Base-by-base conservation (phyloP, 92 coral and sea anemone genomes). In the Phenganax stokvisi region DNA sequence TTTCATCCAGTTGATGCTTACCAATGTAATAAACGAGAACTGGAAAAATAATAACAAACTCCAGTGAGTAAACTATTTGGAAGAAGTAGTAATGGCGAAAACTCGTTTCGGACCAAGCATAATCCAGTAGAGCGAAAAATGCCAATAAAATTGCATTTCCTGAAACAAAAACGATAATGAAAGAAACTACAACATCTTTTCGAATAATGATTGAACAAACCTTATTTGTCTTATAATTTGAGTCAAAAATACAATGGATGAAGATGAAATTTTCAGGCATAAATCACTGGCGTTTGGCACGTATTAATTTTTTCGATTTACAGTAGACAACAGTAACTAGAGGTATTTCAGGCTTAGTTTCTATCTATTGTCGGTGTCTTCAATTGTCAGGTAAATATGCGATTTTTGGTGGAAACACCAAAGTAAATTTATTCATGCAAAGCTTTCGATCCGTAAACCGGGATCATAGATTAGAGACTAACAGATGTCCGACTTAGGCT, bases 81-180 rank as follows among this genome's bases (percentile, higher is more conserved):
- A 94, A 82, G 60, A 94, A 84, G 56, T 85, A 88, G 72, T 81
- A 85, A 28, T 88, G 82, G 29, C 71, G 86, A 82, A 54, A 86
- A 71, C 59, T 79, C 54, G 74, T 77, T 51, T 81, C 57, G 11
- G 74, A 27, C 12, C 57, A 16, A 51, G 83, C 56, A 58, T 89
- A 85, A 25, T 90, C 97, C 37, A 90, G 80, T 8, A 90, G 87
- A 12, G 96, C 88, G 71, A 82, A 87, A 57, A 94, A 57, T 29
- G 88, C 88, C 86, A 94, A 89, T 44, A 94, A 84, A 15, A 92
- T 89, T 8, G 98, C 97, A 92, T 94, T 94, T 58, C 97, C 98
- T 94, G 87, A 6, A 87, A 82, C 11, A 13, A 58, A 62, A 63
- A 66, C 51, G 3, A 37, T 37, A 2, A 37, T 37, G 47, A 37